phyloP scores from a whole-genome alignment of 2,888 invertebrate genomes.

The Anoplius nigerrimus region DNA sequence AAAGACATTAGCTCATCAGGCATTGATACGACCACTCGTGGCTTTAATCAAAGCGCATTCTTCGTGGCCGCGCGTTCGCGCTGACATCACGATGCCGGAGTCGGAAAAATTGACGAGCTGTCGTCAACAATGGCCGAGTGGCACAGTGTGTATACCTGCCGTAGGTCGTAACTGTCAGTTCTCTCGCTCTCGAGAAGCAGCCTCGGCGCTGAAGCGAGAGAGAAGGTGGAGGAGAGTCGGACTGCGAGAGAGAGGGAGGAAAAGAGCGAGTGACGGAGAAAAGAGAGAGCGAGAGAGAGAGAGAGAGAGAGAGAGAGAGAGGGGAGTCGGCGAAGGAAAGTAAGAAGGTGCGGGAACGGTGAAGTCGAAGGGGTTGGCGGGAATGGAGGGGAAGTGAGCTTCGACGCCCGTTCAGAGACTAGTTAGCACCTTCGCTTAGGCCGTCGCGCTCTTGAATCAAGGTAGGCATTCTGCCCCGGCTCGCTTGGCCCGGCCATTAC shows the following conservation, averaged over 20 bases:
- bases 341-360: slow-evolving; percentile 18
- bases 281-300: slow-evolving; percentile 7
- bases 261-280: slow-evolving; percentile 12
- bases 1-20: slow-evolving; percentile 59
- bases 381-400: slow-evolving; percentile 35
- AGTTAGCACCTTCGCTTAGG: slow-evolving; percentile 70
- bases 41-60: slow-evolving; percentile 66
- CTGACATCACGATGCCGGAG: slow-evolving; percentile 53
- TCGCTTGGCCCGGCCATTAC: slow-evolving; percentile 55
- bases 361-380: slow-evolving; percentile 30
- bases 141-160: no score
- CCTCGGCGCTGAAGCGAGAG: slow-evolving; percentile 9
- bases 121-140: no score
- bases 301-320: slow-evolving; percentile 8
- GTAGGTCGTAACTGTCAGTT: neutral
- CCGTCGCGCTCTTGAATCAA: slow-evolving; percentile 67
- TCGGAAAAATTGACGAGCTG: slow-evolving; percentile 46
- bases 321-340: slow-evolving; percentile 15
- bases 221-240: slow-evolving; percentile 14
- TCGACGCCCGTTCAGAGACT: slow-evolving; percentile 60
- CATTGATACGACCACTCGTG: slow-evolving; percentile 57
- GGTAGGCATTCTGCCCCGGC: slow-evolving; percentile 63
- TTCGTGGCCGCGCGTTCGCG: slow-evolving; percentile 54
- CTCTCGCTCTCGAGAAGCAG: neutral
- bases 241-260: slow-evolving; percentile 9